phyloP scores from a whole-genome alignment of 1,140 invertebrate species.

The Drosophila lowei region DNA sequence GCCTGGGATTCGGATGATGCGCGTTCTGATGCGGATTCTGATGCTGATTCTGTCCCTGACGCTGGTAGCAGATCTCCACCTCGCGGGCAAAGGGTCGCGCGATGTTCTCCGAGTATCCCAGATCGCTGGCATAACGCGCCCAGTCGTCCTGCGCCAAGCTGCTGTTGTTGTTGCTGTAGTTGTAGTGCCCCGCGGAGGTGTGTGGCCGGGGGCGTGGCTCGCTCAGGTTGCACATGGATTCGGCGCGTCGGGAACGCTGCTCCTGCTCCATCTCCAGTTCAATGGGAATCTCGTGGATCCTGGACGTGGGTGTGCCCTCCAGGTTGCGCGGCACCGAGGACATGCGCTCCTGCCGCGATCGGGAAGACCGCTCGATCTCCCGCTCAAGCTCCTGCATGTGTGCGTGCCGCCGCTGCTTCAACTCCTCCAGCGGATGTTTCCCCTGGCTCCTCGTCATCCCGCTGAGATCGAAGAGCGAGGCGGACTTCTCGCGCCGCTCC shows the following conservation, averaged over 20 bases:
- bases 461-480: slow-evolving; percentile 75
- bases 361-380: slow-evolving; percentile 70
- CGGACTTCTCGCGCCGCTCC: slow-evolving; percentile 57
- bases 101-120: slow-evolving; percentile 80
- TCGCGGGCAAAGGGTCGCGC: slow-evolving; percentile 73
- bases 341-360: slow-evolving; percentile 57
- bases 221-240: slow-evolving; percentile 70
- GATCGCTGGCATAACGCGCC: slow-evolving; percentile 69
- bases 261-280: slow-evolving; percentile 42
- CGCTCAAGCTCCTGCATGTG: slow-evolving; percentile 75
- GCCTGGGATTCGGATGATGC: slow-evolving; percentile 15
- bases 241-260: slow-evolving; percentile 50
- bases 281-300: slow-evolving; percentile 62
- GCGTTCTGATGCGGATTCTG: neutral
- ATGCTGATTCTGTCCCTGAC: slow-evolving; percentile 23
- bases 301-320: slow-evolving; percentile 18
- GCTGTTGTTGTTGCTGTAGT: slow-evolving; percentile 2
- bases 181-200: slow-evolving; percentile 56
- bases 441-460: slow-evolving; percentile 34
- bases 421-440: slow-evolving; percentile 42
- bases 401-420: slow-evolving; percentile 64
- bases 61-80: slow-evolving; percentile 81
- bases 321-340: slow-evolving; percentile 56
- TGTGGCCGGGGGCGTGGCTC: slow-evolving; percentile 53
- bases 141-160: slow-evolving; percentile 63